These are phyloP conservation scores for Eumaeus atala DNA, from an alignment of 1,140 invertebrate species.

Conservation along the genomic window DNA sequence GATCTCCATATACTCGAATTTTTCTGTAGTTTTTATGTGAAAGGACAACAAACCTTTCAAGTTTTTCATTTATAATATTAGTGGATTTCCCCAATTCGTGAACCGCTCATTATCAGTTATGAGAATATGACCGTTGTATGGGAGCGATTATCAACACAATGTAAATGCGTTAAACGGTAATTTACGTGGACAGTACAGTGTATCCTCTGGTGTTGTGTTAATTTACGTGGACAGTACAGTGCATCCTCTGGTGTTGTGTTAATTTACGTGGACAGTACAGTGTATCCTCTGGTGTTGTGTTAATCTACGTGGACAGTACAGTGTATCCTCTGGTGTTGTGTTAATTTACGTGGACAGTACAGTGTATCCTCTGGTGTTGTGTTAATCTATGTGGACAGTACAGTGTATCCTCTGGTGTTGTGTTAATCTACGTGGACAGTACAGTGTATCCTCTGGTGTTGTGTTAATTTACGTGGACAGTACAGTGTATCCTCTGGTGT, in stretches of 20 bases:
- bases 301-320: neutral
- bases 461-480: too few species aligned
- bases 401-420: neutral
- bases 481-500: neutral
- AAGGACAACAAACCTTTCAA: too few species aligned
- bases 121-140: neutral
- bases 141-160: slow-evolving; percentile 3
- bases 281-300: neutral
- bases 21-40: too few species aligned
- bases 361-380: neutral
- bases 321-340: neutral
- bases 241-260: neutral
- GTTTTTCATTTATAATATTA: too few species aligned
- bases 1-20: too few species aligned
- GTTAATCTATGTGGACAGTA: too few species aligned
- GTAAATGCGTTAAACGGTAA: neutral
- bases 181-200: slow-evolving; percentile 1
- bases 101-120: neutral
- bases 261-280: neutral
- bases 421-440: too few species aligned
- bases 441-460: neutral
- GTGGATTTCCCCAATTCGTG: neutral
- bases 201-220: neutral
- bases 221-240: neutral
- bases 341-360: neutral